Evolutionary conservation across 2,113 vertebrate species (phyloP), one percentile per base, ranked within the genome.

Genomic region (Podocnemis expansa): DNA sequence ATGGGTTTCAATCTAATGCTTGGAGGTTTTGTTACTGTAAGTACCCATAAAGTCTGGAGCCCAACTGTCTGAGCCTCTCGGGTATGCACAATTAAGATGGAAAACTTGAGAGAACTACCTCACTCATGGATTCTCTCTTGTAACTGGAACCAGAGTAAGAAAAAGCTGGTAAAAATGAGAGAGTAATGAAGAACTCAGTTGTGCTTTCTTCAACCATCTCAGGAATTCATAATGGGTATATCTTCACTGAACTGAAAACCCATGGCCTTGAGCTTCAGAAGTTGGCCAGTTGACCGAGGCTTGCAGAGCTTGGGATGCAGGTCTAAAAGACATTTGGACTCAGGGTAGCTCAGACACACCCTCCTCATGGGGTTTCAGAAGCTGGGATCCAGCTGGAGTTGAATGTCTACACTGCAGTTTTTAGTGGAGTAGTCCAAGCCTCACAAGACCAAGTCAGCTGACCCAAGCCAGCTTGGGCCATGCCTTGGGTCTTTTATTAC

Each of bases 41-140:
- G 38, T 22, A 41, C 22, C 70, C 70, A 73, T 41, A 70, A 47
- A 70, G n/a, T 21, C 19, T 38, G 60, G 4, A 56, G 84, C 49
- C 7, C 63, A 51, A 47, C 70, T 85, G 1, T 8, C 22, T 31
- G 82, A 29, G 22, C 0, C 0, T 78, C 81, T 93, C 70, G 51
- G 6, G 70, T 52, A n/a, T 78, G 1, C 24, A 29, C 0, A 2
- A 5, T 27, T 79, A 55, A 52, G 13, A 7, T 78, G 9, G 2
- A 89, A 95, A 87, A 54, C 5, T 63, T 41, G 1, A 79, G 5
- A 67, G 78, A 85, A 80, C 31, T 81, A n/a, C 1, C 60, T 80
- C 73, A 56, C 8, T 79, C 0, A 0, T 54, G 67, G 10, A 67
- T 55, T 87, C 89, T 6, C 7, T 27, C 7, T 25, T 55, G 1